These are phyloP conservation scores for Romanogobio albipinnatus DNA, from an alignment of 2,113 vertebrate genomes.

Conservation along the genomic window DNA sequence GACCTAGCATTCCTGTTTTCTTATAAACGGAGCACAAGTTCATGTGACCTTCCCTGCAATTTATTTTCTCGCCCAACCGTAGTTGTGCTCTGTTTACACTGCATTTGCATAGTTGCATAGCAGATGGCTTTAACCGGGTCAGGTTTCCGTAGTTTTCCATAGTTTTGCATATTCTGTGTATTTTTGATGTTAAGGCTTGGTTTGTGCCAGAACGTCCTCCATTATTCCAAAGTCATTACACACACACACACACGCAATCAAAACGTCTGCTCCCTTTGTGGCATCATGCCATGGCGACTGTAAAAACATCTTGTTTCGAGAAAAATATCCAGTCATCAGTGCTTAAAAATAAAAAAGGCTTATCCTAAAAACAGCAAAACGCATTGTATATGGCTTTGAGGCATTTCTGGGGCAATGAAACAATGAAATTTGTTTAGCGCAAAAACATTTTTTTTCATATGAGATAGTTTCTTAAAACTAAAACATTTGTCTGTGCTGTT, in stretches of 20 bases:
- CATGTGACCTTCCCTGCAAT: conserved; percentile 17
- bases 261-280: not conserved
- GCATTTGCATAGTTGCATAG: conserved; percentile 43
- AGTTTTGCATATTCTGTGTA: conserved; percentile 50
- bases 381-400: not conserved
- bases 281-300: not conserved
- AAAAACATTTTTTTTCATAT: not conserved
- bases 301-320: not conserved
- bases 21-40: conserved; percentile 18
- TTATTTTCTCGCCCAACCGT: not conserved
- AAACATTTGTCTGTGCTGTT: too few species aligned
- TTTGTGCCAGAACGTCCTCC: not conserved
- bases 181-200: conserved; percentile 28
- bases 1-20: conserved; percentile 43
- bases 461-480: too few species aligned
- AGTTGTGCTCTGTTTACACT: conserved; percentile 39
- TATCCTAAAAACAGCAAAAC: not conserved
- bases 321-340: conserved; percentile 8
- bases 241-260: not conserved
- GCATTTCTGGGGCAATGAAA: not conserved
- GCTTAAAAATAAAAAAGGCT: not conserved
- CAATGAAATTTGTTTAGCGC: not conserved
- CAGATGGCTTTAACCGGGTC: conserved; percentile 53
- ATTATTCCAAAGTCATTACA: not conserved
- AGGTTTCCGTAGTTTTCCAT: conserved; percentile 48